Evolutionary conservation across 2,113 vertebrate species (phyloP).

Genomic region (Thermophis baileyi): DNA sequence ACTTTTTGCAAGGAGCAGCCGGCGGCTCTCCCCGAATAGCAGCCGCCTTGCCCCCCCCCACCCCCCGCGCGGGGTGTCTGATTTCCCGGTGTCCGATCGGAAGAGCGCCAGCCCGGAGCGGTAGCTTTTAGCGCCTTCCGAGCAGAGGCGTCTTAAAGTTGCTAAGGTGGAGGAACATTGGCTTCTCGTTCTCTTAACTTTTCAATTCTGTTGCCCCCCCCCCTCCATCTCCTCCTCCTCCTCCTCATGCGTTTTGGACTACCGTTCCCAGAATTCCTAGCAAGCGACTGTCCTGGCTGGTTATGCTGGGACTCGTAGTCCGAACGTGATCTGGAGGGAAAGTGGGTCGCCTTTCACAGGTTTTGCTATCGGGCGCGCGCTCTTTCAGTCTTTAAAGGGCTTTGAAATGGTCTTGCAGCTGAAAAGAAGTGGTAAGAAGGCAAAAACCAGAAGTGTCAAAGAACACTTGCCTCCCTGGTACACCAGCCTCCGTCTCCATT

Average conservation of each 20-base stretch:
- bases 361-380: not conserved
- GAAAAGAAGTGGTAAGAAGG: not conserved
- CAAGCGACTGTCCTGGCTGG: no score
- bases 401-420: not conserved
- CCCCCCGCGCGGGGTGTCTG: no score
- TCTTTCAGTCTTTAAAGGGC: not conserved
- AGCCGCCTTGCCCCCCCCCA: no score
- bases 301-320: not conserved
- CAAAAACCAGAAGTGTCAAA: not conserved
- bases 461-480: not conserved
- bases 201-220: not conserved
- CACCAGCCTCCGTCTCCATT: not conserved
- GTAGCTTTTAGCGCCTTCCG: not conserved
- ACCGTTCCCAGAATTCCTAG: not conserved
- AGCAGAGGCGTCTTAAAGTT: no score
- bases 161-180: no score
- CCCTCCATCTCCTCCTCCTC: no score
- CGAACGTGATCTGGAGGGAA: not conserved
- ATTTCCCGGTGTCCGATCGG: not conserved
- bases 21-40: not conserved
- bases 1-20: not conserved
- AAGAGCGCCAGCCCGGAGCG: not conserved
- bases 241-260: not conserved
- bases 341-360: not conserved
- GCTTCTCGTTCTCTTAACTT: not conserved